Base-by-base conservation (phyloP, 1,140 invertebrate genomes). In the Bathynomus jamesi region DNA sequence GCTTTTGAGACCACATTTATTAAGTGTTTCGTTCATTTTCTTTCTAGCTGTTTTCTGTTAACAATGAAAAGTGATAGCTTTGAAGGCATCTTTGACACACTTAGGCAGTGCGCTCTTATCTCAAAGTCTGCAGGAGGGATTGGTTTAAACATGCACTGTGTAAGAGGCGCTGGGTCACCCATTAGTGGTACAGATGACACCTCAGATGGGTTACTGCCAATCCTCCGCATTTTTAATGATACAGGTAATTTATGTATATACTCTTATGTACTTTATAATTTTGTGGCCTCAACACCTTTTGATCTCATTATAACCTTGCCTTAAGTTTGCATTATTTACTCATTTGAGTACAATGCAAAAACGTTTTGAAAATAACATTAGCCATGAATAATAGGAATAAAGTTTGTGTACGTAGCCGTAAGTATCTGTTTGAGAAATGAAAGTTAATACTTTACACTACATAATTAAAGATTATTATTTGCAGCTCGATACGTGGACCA, bases 81-180 rank as follows among this genome's bases (percentile, higher is more conserved):
- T 80, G 94, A 98, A 79, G 97, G 97, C n/a, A 99, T 99, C 77
- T 99, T 93, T 82, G 90, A 94, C 75, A 96, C 94, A 1, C 82
- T 99, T 25, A 94, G 93, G 76, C 91, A 95, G 80, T 98, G 95
- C 84, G 95, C 96, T 1, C 83, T 97, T 10, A 97, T 99, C 60
- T 98, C 95, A 0, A 99, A 99, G 83, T 93, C 90, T 66, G 96
- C 96, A 40, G 97, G 98, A 68, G 97, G 97, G 21, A 97, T 99
- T 81, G 97, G 97, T 0, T 80, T 99, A 0, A 97, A 97, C 85
- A 89, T 99, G 0, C 97, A 99, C 82, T 95, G 93, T 80, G 99
- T 99, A 78, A 86, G 97, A 79, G 90, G 94, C 0, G 92, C 88
- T 78, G 96, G 95, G 7, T 91, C 91, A 28, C 90, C 91, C 64